Evolutionary conservation across 2,113 vertebrate genomes (phyloP).

Genomic region (Antigone vipio): DNA sequence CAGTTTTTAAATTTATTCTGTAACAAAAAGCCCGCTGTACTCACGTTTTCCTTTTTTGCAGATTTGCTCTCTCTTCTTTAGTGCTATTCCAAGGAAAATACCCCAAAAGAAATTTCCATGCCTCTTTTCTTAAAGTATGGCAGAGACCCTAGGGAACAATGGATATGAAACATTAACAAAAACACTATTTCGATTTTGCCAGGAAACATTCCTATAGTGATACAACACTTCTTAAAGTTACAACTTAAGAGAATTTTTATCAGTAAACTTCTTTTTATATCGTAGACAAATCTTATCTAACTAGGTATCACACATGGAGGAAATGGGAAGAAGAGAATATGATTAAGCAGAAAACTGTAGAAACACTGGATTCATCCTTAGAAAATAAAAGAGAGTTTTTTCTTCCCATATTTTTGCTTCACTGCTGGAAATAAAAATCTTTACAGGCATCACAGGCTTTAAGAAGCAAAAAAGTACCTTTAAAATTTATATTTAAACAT

Average conservation of each 20-base stretch:
- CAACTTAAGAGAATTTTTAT: neutral
- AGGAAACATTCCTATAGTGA: neutral
- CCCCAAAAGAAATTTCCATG: constrained; percentile 92
- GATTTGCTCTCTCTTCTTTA: constrained; percentile 84
- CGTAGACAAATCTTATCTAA: neutral
- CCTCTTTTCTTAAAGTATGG: constrained; percentile 88
- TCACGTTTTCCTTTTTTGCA: constrained; percentile 90
- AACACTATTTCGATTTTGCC: neutral
- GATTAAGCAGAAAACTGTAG: neutral
- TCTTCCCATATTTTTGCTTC: neutral
- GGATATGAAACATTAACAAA: neutral
- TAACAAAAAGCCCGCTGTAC: neutral
- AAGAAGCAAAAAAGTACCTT: neutral
- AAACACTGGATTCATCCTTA: neutral
- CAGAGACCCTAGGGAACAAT: constrained; percentile 83
- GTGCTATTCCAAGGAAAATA: constrained; percentile 93
- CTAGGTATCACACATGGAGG: neutral
- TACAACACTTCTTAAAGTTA: neutral
- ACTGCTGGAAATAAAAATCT: neutral
- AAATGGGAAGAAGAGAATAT: neutral
- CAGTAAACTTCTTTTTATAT: neutral
- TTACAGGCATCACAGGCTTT: neutral
- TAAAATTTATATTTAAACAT: neutral
- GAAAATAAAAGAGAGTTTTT: neutral
- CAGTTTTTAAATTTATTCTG: neutral